Conservation (phyloP, 2,113 vertebrate species). For the Pongo pygmaeus region DNA sequence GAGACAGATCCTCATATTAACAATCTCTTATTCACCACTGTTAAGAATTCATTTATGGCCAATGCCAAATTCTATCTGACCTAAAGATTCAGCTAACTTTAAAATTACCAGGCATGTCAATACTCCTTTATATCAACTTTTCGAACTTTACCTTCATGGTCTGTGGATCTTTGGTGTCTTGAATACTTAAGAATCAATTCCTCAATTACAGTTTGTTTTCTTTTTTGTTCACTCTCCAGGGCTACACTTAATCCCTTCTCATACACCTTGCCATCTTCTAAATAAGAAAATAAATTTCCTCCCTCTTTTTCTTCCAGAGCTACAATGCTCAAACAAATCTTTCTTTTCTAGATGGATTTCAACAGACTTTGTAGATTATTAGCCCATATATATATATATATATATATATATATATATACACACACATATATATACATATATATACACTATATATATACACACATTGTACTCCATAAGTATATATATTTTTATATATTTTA, state of each 20-base stretch:
- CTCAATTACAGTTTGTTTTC: not conserved
- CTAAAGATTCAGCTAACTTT: not conserved
- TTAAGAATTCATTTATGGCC: conserved; percentile 22
- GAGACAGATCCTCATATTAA: not conserved
- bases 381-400: too few relatives aligned
- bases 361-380: not conserved
- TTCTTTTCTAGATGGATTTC: not conserved
- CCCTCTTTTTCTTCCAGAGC: not conserved
- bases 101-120: not conserved
- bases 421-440: too few relatives aligned
- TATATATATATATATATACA: too few relatives aligned
- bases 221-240: not conserved
- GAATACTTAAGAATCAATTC: not conserved
- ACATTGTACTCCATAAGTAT: too few relatives aligned
- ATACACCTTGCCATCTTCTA: not conserved
- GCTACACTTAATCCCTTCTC: not conserved
- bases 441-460: too few relatives aligned
- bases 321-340: not conserved
- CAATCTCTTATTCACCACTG: not conserved
- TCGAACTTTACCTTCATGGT: not conserved
- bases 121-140: conserved; percentile 20
- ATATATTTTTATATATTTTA: not conserved
- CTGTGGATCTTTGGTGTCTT: not conserved
- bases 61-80: not conserved
- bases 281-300: not conserved